Conservation (phyloP, 2,888 invertebrate genomes). For the Monoplex corrugatus region DNA sequence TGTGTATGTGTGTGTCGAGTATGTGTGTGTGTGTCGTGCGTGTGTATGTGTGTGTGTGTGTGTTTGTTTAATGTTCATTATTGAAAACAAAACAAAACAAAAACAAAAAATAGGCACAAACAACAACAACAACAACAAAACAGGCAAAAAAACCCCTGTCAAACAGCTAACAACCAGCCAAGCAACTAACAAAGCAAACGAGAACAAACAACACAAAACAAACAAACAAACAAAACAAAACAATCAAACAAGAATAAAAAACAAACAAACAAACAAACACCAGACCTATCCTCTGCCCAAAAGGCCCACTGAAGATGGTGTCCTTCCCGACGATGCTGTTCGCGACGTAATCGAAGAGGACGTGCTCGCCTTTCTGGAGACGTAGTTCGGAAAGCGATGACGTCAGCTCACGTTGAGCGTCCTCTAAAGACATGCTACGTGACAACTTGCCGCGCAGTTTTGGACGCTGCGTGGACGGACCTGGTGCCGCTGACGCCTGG, state of each 20-base stretch:
- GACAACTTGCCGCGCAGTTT: too few relatives aligned
- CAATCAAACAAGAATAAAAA: too few relatives aligned
- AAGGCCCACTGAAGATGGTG: not conserved
- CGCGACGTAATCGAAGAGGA: not conserved
- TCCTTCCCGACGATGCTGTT: conserved; percentile 17
- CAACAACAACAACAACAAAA: not conserved
- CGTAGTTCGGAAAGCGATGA: not conserved
- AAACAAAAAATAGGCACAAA: not conserved
- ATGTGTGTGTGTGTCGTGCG: not conserved
- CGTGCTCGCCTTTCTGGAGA: not conserved
- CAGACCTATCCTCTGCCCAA: conserved; percentile 5
- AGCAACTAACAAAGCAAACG: too few relatives aligned
- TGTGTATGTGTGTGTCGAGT: too few relatives aligned
- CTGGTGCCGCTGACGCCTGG: too few relatives aligned
- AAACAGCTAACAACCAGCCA: not conserved
- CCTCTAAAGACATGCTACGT: too few relatives aligned
- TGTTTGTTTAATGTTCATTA: too few relatives aligned
- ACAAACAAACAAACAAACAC: too few relatives aligned
- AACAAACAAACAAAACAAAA: too few relatives aligned
- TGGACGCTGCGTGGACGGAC: too few relatives aligned
- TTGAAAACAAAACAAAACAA: not conserved
- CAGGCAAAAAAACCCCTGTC: not conserved
- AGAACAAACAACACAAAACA: too few relatives aligned
- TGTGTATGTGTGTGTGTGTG: not conserved
- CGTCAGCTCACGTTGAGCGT: not conserved